Base-by-base conservation (phyloP, 2,797 vertebrate species). In the Lerista edwardsae region DNA sequence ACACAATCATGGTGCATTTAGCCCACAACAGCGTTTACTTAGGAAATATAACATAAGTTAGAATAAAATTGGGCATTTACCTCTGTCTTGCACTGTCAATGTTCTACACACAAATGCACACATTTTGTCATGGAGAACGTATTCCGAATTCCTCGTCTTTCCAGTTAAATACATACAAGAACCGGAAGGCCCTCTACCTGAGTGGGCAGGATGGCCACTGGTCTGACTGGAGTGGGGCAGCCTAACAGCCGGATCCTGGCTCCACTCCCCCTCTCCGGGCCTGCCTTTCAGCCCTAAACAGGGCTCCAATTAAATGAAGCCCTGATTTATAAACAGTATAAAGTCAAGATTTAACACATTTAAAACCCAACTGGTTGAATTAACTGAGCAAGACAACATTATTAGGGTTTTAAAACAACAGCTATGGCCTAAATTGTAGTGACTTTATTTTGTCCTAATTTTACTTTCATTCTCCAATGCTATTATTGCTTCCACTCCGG, bases 241-340 rank as follows among this genome's bases (percentile, higher is more conserved):
- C n/a, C n/a, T n/a, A n/a, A n/a, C n/a, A n/a, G n/a, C n/a, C n/a
- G n/a, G n/a, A n/a, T n/a, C n/a, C n/a, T n/a, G n/a, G n/a, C n/a
- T n/a, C n/a, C n/a, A n/a, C n/a, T n/a, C n/a, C n/a, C n/a, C n/a
- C n/a, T n/a, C n/a, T n/a, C n/a, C n/a, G n/a, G n/a, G n/a, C 15
- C 6, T 61, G 59, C 59, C 21, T 61, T 7, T 61, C 59, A 61
- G 55, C 8, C 21, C 55, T 57, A 57, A 57, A 25, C 19, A 61
- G 59, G 59, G 23, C 59, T 25, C 31, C 25, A 44, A 61, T 82
- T 85, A 27, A 34, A 89, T 83, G 79, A 14, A 55, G 12, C 64
- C 62, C 36, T 31, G 59, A 51, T n/a, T n/a, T n/a, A n/a, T n/a
- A n/a, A 89, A 83, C 57, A 71, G 80, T 81, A 47, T 84, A 86